Conservation (phyloP, 2,888 invertebrate species). For the Oxyscelio sp. region DNA sequence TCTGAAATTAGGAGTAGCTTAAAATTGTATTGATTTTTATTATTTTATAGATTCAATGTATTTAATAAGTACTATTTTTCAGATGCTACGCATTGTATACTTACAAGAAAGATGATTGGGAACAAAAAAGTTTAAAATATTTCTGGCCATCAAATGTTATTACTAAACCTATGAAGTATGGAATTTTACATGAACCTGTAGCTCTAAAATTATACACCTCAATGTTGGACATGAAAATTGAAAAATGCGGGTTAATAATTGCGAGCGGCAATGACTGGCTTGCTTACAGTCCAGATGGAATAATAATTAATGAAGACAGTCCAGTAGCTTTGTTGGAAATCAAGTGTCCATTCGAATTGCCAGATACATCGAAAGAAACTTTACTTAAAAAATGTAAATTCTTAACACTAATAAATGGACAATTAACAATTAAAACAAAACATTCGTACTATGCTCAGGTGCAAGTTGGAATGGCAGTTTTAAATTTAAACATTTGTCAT, state of each 20-base stretch:
- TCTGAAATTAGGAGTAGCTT: not conserved
- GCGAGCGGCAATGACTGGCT: slow-evolving; percentile 19
- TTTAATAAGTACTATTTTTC: slow-evolving; percentile 4
- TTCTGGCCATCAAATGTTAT: slow-evolving; percentile 48
- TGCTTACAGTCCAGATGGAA: slow-evolving; percentile 34
- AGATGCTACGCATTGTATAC: slow-evolving; percentile 56
- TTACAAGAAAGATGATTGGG: slow-evolving; percentile 49
- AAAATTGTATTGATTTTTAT: slow-evolving; percentile 14
- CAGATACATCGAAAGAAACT: not conserved
- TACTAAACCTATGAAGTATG: slow-evolving; percentile 36
- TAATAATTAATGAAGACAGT: slow-evolving; percentile 3
- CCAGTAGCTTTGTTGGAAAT: slow-evolving; percentile 30
- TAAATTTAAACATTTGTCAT: slow-evolving; percentile 24
- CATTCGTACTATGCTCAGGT: slow-evolving; percentile 41
- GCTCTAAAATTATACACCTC: slow-evolving; percentile 18
- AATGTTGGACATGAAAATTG: not conserved
- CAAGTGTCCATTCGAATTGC: slow-evolving; percentile 29
- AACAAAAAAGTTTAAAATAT: slow-evolving; percentile 35
- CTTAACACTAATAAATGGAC: too few species aligned
- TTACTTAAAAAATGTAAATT: slow-evolving; percentile 13
- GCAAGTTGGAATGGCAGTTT: slow-evolving; percentile 36
- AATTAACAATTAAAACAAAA: too few species aligned
- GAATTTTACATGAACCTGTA: slow-evolving; percentile 1
- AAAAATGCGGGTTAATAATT: slow-evolving; percentile 36
- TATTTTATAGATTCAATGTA: slow-evolving; percentile 1